These are phyloP conservation scores for Gymnosoma rotundatum DNA, from an alignment of 2,888 invertebrate genomes.

Conservation along the genomic window DNA sequence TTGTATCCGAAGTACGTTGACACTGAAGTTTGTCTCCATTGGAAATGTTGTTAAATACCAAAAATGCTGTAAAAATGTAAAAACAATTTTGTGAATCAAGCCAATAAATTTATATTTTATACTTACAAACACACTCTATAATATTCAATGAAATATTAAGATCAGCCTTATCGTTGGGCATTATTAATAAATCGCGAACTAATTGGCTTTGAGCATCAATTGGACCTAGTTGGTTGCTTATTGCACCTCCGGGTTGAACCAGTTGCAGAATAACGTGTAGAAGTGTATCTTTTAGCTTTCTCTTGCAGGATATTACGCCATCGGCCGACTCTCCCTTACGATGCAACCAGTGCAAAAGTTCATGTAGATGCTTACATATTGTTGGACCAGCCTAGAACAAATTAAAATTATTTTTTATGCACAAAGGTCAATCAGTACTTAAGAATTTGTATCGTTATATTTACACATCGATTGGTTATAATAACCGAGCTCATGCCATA, in stretches of 20 bases:
- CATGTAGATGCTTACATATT: constrained; percentile 88
- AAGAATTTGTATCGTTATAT: constrained; percentile 52
- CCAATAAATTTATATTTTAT: background rate
- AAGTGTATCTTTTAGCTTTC: constrained; percentile 83
- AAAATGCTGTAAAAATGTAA: constrained; percentile 79
- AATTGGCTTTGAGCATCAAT: constrained; percentile 90
- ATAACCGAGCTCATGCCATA: constrained; percentile 83
- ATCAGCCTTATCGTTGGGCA: constrained; percentile 86
- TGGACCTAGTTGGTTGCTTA: constrained; percentile 86
- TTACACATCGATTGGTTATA: constrained; percentile 81
- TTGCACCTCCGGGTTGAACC: constrained; percentile 86
- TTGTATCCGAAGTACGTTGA: constrained; percentile 83
- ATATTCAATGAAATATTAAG: constrained; percentile 88
- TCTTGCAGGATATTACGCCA: constrained; percentile 83
- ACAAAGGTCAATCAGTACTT: background rate
- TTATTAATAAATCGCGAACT: constrained; percentile 86
- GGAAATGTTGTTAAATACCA: constrained; percentile 84
- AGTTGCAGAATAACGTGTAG: constrained; percentile 88
- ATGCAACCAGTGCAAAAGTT: constrained; percentile 87
- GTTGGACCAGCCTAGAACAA: constrained; percentile 88
- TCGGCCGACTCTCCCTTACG: constrained; percentile 86
- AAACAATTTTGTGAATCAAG: background rate
- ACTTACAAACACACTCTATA: constrained; percentile 87
- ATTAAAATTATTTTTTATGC: background rate
- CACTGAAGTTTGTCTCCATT: constrained; percentile 84